phyloP scores from a whole-genome alignment of 1,140 invertebrate species.

The Leptinotarsa lineolata region DNA sequence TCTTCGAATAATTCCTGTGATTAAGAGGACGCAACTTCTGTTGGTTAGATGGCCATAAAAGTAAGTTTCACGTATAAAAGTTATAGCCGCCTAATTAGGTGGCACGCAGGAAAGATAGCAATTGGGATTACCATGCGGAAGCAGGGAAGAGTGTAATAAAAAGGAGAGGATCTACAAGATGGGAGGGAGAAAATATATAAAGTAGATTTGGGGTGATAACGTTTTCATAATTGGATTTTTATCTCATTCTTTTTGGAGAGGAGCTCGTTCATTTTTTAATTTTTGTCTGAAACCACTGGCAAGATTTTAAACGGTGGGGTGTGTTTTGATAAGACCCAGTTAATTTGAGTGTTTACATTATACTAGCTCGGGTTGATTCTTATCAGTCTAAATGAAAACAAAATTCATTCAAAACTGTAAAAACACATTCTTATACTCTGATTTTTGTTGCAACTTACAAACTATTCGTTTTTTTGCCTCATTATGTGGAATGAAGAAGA shows the following conservation, averaged over 20 bases:
- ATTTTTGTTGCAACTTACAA: no score
- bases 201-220: neutral
- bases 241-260: neutral
- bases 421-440: no score
- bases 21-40: neutral
- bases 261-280: neutral
- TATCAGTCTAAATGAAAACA: no score
- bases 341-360: neutral
- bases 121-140: constrained; percentile 1
- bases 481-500: no score
- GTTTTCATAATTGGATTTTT: constrained; percentile 5
- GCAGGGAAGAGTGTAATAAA: neutral
- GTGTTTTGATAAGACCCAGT: neutral
- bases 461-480: no score
- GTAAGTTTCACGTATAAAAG: neutral
- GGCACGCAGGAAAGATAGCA: neutral
- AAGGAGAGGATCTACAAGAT: neutral
- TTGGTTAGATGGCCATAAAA: neutral
- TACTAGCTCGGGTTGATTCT: no score
- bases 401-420: no score
- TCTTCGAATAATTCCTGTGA: neutral
- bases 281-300: neutral
- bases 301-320: neutral
- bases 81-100: constrained; percentile 2
- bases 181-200: neutral